Conservation (phyloP, 1,140 invertebrate species). For the Pseudomyrmex pallidus region DNA sequence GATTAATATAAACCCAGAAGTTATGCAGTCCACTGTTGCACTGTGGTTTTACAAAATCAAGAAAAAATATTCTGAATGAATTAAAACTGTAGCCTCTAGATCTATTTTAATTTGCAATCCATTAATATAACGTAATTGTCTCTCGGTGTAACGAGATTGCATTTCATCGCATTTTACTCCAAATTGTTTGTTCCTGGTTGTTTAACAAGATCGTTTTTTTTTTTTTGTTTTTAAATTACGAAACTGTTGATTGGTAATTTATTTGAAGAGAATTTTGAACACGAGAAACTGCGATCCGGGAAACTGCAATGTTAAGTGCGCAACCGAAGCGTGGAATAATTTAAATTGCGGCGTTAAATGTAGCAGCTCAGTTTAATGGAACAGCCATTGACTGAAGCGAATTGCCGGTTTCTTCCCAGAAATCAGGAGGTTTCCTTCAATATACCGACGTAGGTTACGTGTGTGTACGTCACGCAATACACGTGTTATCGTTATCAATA, state of each 20-base stretch:
- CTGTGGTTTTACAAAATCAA: too few relatives aligned
- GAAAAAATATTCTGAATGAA: too few relatives aligned
- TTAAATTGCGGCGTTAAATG: conserved; percentile 13
- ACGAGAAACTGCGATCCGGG: background rate
- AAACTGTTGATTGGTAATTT: background rate
- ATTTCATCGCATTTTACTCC: too few relatives aligned
- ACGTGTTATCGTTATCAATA: background rate
- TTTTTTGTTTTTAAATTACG: background rate
- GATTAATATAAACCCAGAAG: too few relatives aligned
- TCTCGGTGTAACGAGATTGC: too few relatives aligned
- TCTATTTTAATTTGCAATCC: too few relatives aligned
- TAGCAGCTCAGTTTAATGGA: background rate
- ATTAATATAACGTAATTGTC: too few relatives aligned
- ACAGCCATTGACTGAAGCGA: background rate
- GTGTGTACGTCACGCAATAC: background rate
- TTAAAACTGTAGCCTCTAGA: too few relatives aligned
- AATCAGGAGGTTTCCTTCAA: background rate
- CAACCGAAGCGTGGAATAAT: background rate
- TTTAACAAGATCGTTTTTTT: background rate
- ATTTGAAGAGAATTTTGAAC: background rate
- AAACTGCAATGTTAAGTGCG: background rate
- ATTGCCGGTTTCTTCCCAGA: background rate
- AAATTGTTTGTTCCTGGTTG: background rate
- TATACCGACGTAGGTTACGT: background rate
- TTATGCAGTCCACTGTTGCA: too few relatives aligned